Conservation (phyloP, 2,113 vertebrate species). For the Stictonetta naevosa region DNA sequence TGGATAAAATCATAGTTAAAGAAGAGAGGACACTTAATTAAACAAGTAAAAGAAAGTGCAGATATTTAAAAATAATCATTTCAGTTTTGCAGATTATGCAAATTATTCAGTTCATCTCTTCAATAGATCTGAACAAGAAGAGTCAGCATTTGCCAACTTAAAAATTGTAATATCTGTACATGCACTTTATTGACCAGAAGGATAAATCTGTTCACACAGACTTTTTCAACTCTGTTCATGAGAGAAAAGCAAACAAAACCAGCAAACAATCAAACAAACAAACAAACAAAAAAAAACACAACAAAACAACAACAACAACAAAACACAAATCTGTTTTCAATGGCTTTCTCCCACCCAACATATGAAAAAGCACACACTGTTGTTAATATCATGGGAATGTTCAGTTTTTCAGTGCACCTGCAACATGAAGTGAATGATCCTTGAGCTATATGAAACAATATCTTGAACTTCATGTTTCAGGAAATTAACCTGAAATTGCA, state of each 20-base stretch:
- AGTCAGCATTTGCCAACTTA: background rate
- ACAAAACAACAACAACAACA: rapidly evolving
- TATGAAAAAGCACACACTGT: background rate
- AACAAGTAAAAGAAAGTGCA: background rate
- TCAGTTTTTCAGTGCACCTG: background rate
- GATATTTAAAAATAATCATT: background rate
- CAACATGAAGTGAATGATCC: background rate
- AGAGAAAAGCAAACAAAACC: background rate
- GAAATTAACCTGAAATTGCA: background rate
- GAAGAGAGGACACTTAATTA: background rate
- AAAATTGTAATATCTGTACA: background rate
- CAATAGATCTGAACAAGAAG: background rate
- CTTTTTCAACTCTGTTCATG: background rate
- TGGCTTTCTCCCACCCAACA: background rate
- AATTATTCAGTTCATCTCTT: background rate
- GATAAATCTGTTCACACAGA: background rate
- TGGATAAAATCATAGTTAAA: background rate
- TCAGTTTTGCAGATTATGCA: background rate
- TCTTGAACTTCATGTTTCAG: background rate
- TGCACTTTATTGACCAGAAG: background rate
- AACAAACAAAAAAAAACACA: too few relatives aligned
- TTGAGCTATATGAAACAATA: background rate
- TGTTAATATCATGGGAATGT: background rate
- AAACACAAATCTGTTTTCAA: background rate
- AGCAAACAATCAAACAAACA: too few relatives aligned